Conservation (phyloP, 2,888 invertebrate species). For the Patella ulyssiponensis region DNA sequence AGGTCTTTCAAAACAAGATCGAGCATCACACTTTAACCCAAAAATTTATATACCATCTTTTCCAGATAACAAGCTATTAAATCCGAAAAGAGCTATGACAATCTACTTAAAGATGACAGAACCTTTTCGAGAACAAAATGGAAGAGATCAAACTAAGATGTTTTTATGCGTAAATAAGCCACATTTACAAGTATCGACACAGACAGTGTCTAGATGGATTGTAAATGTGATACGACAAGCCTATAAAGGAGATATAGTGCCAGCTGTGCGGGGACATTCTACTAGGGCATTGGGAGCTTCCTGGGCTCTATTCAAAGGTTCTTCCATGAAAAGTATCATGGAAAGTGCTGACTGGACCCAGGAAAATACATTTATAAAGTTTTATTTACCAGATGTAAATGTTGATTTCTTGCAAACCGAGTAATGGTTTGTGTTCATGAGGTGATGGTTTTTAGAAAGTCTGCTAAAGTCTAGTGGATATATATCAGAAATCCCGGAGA, state of each 20-base stretch:
- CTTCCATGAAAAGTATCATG: not conserved
- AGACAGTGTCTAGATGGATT: constrained; percentile 15
- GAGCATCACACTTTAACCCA: not conserved
- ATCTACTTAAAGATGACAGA: not conserved
- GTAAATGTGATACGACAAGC: constrained; percentile 8
- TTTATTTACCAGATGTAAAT: constrained; percentile 8
- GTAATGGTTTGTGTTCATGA: no score
- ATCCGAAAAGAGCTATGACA: not conserved
- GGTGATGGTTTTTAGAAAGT: no score
- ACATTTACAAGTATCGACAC: not conserved
- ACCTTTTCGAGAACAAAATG: not conserved
- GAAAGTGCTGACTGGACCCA: constrained; percentile 2
- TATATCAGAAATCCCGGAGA: no score
- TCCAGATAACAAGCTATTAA: not conserved
- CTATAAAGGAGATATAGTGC: not conserved
- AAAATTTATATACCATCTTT: not conserved
- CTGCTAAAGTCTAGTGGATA: no score
- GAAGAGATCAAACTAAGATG: not conserved
- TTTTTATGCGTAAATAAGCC: constrained; percentile 7
- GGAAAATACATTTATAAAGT: not conserved
- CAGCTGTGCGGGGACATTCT: constrained; percentile 11
- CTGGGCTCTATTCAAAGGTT: constrained; percentile 18
- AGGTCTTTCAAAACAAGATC: constrained; percentile 7
- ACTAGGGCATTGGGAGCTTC: constrained; percentile 27
- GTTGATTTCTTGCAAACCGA: not conserved